phyloP scores from a whole-genome alignment of 1,140 invertebrate species.

The Tribolium madens region DNA sequence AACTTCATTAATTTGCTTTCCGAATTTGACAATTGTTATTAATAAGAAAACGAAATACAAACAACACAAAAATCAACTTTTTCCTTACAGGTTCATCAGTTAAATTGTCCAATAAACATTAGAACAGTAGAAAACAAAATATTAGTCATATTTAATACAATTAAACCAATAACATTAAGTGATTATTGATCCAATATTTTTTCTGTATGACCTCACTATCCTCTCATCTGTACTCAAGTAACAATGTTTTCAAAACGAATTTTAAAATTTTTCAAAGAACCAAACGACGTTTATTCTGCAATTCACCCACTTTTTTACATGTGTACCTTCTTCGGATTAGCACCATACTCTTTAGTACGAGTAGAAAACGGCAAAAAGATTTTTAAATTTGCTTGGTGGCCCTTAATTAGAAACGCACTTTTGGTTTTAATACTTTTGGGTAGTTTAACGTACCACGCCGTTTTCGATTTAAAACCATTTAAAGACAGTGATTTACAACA shows the following conservation, averaged over 20 bases:
- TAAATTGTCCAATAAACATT: not conserved
- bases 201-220: not conserved
- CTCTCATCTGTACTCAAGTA: not conserved
- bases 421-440: constrained; percentile 7
- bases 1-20: constrained; percentile 29
- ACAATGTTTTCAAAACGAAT: not conserved
- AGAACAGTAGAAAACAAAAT: too few relatives aligned
- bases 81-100: not conserved
- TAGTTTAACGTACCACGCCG: not conserved
- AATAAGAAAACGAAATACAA: too few relatives aligned
- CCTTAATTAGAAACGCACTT: constrained; percentile 4
- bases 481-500: constrained; percentile 10
- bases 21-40: too few relatives aligned
- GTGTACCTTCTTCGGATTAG: constrained; percentile 37
- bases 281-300: constrained; percentile 42
- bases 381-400: constrained; percentile 5
- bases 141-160: constrained; percentile 1
- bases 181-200: not conserved
- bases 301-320: constrained; percentile 31
- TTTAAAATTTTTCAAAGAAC: constrained; percentile 17
- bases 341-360: constrained; percentile 39
- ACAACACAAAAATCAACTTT: too few relatives aligned
- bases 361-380: not conserved
- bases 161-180: constrained; percentile 3
- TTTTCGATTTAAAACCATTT: not conserved